phyloP scores from a whole-genome alignment of 2,797 vertebrate genomes.

The Danionella dracula region DNA sequence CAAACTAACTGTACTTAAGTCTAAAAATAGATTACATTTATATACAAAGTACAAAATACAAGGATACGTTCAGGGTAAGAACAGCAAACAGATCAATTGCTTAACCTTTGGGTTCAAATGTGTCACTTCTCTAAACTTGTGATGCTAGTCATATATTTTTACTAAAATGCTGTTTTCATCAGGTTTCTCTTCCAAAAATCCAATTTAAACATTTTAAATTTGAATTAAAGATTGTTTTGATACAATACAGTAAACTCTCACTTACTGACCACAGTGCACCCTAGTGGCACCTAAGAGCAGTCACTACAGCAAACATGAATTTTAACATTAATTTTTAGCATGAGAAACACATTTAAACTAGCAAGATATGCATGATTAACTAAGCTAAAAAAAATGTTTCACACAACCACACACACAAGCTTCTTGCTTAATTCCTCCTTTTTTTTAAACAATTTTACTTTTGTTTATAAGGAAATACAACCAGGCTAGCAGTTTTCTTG shows the following conservation, averaged over 20 bases:
- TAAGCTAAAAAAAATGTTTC: constrained; percentile 50
- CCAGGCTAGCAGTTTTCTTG: constrained; percentile 41
- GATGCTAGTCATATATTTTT: too few species aligned
- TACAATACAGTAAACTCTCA: constrained; percentile 18
- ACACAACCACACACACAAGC: constrained; percentile 30
- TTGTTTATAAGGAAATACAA: constrained; percentile 27
- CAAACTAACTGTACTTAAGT: too few species aligned
- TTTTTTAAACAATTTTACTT: constrained; percentile 27
- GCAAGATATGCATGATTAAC: too few species aligned
- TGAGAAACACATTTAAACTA: too few species aligned
- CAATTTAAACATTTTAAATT: neutral
- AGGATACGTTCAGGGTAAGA: neutral
- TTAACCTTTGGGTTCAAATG: neutral
- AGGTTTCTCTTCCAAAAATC: too few species aligned
- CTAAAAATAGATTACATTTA: too few species aligned
- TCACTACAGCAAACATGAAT: neutral
- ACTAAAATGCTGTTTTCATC: too few species aligned
- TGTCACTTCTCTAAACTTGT: neutral
- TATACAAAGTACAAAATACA: neutral
- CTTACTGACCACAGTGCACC: constrained; percentile 44
- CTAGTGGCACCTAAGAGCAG: constrained; percentile 49
- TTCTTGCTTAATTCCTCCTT: constrained; percentile 39
- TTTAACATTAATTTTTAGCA: too few species aligned
- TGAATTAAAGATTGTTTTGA: neutral
- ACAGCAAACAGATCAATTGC: too few species aligned